A percentile compares a stretch with the other conserved stretches of the same genome.
Evolutionary conservation across 1,140 invertebrate genomes (phyloP).

Genomic region (Sycophila sp.): DNA sequence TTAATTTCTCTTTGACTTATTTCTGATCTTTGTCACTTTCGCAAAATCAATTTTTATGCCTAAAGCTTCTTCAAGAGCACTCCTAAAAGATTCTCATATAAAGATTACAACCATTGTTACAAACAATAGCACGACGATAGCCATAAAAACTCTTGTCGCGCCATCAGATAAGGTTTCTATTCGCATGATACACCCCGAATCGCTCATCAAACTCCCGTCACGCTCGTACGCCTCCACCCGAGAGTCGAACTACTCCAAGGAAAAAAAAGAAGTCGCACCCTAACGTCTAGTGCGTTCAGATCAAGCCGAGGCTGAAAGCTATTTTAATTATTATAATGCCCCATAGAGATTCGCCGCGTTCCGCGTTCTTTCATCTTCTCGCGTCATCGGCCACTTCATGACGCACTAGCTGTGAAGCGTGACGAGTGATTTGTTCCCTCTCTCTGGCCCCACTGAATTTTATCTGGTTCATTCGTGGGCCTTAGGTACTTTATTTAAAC

Average conservation of each 20-base stretch:
- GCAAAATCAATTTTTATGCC: no score
- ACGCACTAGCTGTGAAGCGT: conserved; percentile 48
- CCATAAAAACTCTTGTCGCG: background rate
- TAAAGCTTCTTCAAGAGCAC: no score
- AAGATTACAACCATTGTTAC: no score
- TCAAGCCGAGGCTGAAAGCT: background rate
- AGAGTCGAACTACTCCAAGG: no score
- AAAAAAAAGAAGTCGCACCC: no score
- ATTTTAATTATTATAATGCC: conserved; percentile 42
- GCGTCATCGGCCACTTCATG: conserved; percentile 37
- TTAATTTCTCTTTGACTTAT: no score
- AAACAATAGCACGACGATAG: no score
- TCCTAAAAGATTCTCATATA: background rate
- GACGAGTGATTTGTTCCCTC: conserved; percentile 1
- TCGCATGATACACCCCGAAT: background rate
- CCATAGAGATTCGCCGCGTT: conserved; percentile 17
- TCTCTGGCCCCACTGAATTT: conserved; percentile 30
- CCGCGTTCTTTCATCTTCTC: conserved; percentile 16
- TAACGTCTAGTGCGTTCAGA: no score
- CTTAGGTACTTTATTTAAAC: background rate
- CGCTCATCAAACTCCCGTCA: conserved; percentile 38
- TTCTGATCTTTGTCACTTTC: no score
- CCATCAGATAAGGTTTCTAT: conserved; percentile 16
- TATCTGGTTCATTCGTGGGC: conserved; percentile 21
- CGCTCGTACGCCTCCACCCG: conserved; percentile 21